Evolutionary conservation across 2,797 vertebrate species (phyloP).

Genomic region (Rhynchotus rufescens): DNA sequence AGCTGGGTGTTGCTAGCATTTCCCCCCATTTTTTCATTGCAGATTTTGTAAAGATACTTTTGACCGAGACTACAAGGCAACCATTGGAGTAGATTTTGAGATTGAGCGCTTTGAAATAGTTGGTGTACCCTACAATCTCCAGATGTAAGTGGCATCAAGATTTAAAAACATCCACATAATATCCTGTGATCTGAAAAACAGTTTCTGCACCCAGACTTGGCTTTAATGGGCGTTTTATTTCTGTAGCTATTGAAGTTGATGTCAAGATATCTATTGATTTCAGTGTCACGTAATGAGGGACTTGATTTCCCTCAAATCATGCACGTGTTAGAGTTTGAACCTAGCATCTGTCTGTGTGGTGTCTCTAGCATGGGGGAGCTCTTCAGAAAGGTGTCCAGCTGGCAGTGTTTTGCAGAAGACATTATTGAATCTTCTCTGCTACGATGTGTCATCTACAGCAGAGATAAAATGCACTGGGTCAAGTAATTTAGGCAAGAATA

Average conservation of each 20-base stretch:
- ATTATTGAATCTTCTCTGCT: neutral
- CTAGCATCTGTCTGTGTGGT: neutral
- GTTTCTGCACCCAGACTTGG: neutral
- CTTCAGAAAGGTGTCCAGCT: neutral
- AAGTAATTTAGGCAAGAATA: neutral
- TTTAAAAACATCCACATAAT: neutral
- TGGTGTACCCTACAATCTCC: conserved; percentile 88
- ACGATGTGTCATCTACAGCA: neutral
- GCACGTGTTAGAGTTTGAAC: neutral
- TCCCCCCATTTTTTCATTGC: neutral
- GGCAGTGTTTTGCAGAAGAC: neutral
- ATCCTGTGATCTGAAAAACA: neutral
- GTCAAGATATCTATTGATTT: neutral
- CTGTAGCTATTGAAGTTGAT: neutral
- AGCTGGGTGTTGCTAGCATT: neutral
- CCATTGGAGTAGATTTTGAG: conserved; percentile 95
- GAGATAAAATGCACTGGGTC: neutral
- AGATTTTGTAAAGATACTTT: conserved; percentile 94
- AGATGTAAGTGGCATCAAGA: conserved; percentile 86
- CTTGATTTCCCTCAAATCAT: neutral
- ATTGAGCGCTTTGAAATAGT: conserved; percentile 90
- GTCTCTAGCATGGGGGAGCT: neutral
- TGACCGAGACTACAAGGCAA: conserved; percentile 92
- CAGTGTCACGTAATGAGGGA: neutral
- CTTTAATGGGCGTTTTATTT: neutral